Percentiles rank a stretch among this genome's conserved stretches.
These are phyloP conservation scores for Dascyllus trimaculatus DNA, from an alignment of 2,113 vertebrate species.

Conservation along the genomic window DNA sequence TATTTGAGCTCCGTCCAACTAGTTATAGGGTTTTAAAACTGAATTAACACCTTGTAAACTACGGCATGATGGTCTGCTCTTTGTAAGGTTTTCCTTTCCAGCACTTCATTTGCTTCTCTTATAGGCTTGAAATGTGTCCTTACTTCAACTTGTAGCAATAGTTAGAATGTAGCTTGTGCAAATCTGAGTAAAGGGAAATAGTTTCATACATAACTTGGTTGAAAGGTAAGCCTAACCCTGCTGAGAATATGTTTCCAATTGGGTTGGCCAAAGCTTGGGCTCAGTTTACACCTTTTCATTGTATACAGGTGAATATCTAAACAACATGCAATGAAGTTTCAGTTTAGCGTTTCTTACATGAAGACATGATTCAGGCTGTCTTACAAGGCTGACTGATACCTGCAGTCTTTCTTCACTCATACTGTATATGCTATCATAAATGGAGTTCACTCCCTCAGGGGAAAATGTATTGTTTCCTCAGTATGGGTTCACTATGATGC, in stretches of 20 bases:
- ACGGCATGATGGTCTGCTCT: slow-evolving; percentile 1
- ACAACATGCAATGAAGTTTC: neutral
- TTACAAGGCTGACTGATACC: neutral
- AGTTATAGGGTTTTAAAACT: slow-evolving; percentile 5
- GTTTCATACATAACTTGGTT: neutral
- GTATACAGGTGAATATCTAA: neutral
- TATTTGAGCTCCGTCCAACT: neutral
- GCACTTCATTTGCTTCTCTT: slow-evolving; percentile 1
- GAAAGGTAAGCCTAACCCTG: neutral
- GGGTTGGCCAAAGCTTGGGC: no score
- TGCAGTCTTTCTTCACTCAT: slow-evolving; percentile 20
- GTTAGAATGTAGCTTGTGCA: neutral
- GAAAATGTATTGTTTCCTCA: neutral
- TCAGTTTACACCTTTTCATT: neutral
- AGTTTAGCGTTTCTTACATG: neutral
- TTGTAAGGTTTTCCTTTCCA: neutral
- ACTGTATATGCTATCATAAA: slow-evolving; percentile 1
- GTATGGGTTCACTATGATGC: neutral
- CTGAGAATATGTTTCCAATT: neutral
- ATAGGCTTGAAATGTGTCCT: neutral
- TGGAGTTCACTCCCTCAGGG: slow-evolving; percentile 5
- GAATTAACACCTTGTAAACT: slow-evolving; percentile 28
- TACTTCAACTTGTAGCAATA: neutral
- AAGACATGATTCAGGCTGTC: slow-evolving; percentile 10
- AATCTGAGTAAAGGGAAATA: neutral